A percentile compares a stretch with the other conserved stretches of the same genome.
These are phyloP conservation scores for Pygocentrus nattereri DNA, from an alignment of 2,797 vertebrate genomes.

Conservation along the genomic window DNA sequence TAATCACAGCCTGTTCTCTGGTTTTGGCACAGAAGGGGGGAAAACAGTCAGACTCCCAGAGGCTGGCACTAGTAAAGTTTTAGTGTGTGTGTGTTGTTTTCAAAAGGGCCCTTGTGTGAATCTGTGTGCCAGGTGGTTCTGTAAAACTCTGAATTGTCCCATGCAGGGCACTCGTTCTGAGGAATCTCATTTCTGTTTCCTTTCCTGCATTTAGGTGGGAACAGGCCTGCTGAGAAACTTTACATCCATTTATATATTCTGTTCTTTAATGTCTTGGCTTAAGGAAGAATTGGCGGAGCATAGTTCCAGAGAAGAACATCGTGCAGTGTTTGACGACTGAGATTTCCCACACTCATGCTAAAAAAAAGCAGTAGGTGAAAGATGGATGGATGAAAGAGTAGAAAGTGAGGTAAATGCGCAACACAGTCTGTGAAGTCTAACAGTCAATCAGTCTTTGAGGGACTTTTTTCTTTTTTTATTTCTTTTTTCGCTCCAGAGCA, in stretches of 20 bases:
- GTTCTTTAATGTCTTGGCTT: background rate
- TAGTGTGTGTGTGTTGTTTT: background rate
- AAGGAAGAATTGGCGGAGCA: background rate
- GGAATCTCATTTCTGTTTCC: conserved; percentile 35
- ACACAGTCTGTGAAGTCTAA: background rate
- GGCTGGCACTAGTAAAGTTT: conserved; percentile 14
- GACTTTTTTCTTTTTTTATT: background rate
- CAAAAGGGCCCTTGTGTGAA: conserved; percentile 18
- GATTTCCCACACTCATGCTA: background rate
- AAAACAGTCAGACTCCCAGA: conserved; percentile 13
- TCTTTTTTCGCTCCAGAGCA: background rate
- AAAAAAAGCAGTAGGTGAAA: no score
- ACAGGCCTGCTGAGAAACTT: conserved; percentile 8
- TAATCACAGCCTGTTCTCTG: conserved; percentile 2
- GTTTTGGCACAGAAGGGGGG: conserved; percentile 26
- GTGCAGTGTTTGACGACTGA: background rate
- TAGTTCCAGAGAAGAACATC: background rate
- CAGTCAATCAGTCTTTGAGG: background rate
- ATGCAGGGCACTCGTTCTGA: conserved; percentile 34
- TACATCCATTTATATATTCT: background rate
- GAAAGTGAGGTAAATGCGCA: background rate
- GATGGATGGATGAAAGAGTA: background rate
- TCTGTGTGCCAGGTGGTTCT: conserved; percentile 14
- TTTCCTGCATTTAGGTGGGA: conserved; percentile 44
- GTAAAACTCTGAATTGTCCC: conserved; percentile 10